Base-by-base conservation (phyloP, 2,797 vertebrate genomes). In the Crax fasciolata region DNA sequence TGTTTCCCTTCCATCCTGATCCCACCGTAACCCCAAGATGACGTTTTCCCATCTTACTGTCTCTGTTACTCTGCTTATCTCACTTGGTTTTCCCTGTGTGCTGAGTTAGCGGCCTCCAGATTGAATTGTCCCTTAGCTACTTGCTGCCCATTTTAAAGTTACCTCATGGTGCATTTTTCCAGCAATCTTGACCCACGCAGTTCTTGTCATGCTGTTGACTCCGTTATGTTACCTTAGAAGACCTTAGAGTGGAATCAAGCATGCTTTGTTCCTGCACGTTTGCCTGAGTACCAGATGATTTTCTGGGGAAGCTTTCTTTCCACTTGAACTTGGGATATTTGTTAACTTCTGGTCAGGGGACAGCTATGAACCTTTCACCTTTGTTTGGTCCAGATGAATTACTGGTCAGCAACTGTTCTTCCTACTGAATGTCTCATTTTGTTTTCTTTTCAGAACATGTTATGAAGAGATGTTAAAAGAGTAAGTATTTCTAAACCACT, bases 401-500 rank as follows among this genome's bases (percentile, higher is more conserved):
- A 23, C 19, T 16, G 4, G 25, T 51, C 28, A 4, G 55, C 20
- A 48, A 63, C 17, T 46, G 0, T 43, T 57, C 3, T 62, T 46
- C 27, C 61, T 28, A 75, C 54, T 68, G 13, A 65, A 7, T 41
- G 65, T 59, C 23, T 77, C 2, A 0, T n/a, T 87, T 38, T 80
- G 39, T 78, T 96, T 70, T 92, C 38, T 94, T 84, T 98, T 68
- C 98, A 99, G 99, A 97, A 99, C 99, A 2, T 99, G 99, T 96
- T 99, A 99, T 15, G 97, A 99, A 30, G 98, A 98, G 75, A 99
- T 99, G 99, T 84, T 97, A 95, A 98, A 98, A 90, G 97, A 98
- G 98, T 84, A 97, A 99, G 99, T 99, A 97, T 95, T 87, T 76
- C 55, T 68, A 20, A 71, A 43, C 23, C 2, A 21, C 21, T 68